Base-by-base conservation (phyloP, 2,888 invertebrate genomes). In the Orchesella flavescens region DNA sequence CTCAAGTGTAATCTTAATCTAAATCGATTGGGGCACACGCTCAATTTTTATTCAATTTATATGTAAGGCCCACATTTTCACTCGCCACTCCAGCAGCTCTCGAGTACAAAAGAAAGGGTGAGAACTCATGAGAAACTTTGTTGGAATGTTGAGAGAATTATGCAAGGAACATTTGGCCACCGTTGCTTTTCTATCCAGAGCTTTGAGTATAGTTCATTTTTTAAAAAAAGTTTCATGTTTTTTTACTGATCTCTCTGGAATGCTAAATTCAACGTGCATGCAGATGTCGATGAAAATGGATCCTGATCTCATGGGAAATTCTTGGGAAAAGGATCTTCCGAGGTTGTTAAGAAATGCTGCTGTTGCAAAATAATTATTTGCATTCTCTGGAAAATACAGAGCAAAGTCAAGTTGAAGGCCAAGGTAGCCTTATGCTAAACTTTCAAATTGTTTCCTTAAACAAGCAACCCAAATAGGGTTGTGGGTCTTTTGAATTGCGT, bases 11-110 rank as follows among this genome's bases (percentile, higher is more conserved):
- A 75, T 75, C 81, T 65, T 69, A 81, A 81, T 76, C 82, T 82
- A 82, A 82, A 82, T 82, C 82, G 82, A 75, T 63, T 65, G 69
- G 71, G 82, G 82, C 82, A 82, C 82, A 82, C 82, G 82, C 82
- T 82, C 82, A 82, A n/a, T 82, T 82, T 82, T 82, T 82, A 82
- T 82, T 82, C 82, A 82, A 82, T 82, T 82, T 82, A 82, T 71
- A 69, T 61, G 81, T 34, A 34, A 34, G 34, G 82, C 75, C 61
- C 59, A 82, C 46, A 55, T 76, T 69, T 75, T 82, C 75, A 76
- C 71, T 71, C 63, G 15, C 55, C 72, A 57, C 72, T 53, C 53
- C 17, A 65, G n/a, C 17, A 34, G 65, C 55, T 65, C 75, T 76
- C 57, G 57, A 66, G 68, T 68, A 68, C 19, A 63, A 57, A 61